A percentile compares a stretch with the other conserved stretches of the same genome.
Evolutionary conservation across 2,888 invertebrate species (phyloP).

Genomic region (Clivina fossor): DNA sequence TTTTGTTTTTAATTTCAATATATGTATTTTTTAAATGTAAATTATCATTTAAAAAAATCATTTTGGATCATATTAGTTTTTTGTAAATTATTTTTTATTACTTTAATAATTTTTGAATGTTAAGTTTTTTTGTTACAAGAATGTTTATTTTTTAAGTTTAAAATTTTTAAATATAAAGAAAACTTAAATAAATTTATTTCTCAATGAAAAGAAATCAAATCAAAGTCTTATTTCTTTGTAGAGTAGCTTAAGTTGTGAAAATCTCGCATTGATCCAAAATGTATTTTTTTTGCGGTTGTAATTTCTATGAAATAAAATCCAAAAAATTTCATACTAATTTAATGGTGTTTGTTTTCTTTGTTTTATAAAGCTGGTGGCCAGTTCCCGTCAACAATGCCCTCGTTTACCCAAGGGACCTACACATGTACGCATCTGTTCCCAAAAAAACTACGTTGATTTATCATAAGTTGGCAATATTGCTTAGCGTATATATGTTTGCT

Average conservation of each 20-base stretch:
- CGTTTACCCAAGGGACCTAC: constrained; percentile 84
- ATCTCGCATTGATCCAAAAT: not conserved
- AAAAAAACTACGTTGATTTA: constrained; percentile 10
- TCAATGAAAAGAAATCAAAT: not conserved
- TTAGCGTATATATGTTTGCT: constrained; percentile 4
- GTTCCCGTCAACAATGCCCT: constrained; percentile 78
- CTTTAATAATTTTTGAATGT: not conserved
- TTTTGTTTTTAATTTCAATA: not conserved
- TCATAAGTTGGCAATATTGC: constrained; percentile 20
- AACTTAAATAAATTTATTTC: not conserved
- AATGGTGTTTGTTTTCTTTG: constrained; percentile 45
- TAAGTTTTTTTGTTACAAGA: not conserved
- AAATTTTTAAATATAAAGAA: constrained; percentile 3
- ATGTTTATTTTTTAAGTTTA: not conserved
- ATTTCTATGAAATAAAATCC: too few species aligned
- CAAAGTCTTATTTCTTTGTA: not conserved
- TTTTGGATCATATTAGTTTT: too few species aligned
- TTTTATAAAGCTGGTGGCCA: constrained; percentile 72
- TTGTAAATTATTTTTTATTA: too few species aligned
- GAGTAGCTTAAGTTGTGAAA: not conserved
- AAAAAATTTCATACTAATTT: too few species aligned
- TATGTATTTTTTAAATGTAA: too few species aligned
- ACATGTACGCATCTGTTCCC: constrained; percentile 71
- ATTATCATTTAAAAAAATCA: too few species aligned
- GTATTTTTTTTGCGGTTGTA: not conserved